Conservation (phyloP, 2,888 invertebrate species). For the Ectemnius lituratus region DNA sequence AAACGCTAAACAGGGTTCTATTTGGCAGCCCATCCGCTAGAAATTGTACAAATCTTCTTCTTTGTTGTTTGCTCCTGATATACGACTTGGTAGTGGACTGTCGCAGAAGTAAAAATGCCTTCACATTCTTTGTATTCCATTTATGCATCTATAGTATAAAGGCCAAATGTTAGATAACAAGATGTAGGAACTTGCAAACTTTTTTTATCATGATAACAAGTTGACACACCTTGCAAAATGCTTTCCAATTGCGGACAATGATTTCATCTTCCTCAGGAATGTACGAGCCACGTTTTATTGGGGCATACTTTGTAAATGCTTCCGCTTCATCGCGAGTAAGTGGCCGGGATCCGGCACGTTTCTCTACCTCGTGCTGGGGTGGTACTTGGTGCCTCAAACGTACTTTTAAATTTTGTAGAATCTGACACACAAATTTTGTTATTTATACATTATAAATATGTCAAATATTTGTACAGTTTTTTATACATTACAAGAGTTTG, state of each 20-base stretch:
- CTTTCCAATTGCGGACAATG: conserved; percentile 63
- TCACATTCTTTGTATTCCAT: conserved; percentile 58
- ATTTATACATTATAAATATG: not conserved
- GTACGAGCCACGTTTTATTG: conserved; percentile 57
- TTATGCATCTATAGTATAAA: conserved; percentile 60
- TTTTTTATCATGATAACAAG: not conserved
- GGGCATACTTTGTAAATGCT: conserved; percentile 41
- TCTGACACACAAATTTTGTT: conserved; percentile 39
- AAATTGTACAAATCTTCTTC: conserved; percentile 71
- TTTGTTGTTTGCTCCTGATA: conserved; percentile 53
- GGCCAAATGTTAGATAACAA: not conserved
- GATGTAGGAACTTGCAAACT: not conserved
- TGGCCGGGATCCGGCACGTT: conserved; percentile 56
- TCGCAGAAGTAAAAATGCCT: conserved; percentile 66
- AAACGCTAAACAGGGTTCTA: conserved; percentile 72
- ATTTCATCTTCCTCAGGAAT: conserved; percentile 56
- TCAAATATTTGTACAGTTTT: not conserved
- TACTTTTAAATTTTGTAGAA: conserved; percentile 42
- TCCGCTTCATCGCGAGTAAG: conserved; percentile 47
- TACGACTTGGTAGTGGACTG: conserved; percentile 40
- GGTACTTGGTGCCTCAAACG: conserved; percentile 50
- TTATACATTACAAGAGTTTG: not conserved
- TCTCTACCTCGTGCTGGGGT: conserved; percentile 65
- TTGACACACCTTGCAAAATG: conserved; percentile 63
- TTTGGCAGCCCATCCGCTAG: conserved; percentile 68